These are phyloP conservation scores for Cyclura pinguis DNA, from an alignment of 2,797 vertebrate species.

Conservation along the genomic window DNA sequence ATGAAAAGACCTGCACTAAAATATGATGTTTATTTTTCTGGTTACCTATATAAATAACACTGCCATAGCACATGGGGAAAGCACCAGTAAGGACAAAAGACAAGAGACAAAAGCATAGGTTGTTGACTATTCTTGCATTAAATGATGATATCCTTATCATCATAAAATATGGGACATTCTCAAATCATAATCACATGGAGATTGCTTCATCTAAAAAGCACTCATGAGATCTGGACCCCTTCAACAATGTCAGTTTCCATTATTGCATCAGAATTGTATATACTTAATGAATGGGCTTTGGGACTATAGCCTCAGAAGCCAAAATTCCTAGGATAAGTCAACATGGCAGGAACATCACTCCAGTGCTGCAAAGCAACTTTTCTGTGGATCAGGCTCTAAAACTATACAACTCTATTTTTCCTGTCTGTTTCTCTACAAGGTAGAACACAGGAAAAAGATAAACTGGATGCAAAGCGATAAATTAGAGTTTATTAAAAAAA, in stretches of 20 bases:
- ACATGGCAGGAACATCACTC: neutral
- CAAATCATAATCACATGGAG: neutral
- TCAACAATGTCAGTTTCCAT: neutral
- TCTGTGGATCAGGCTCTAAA: neutral
- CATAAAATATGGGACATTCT: neutral
- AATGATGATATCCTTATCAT: neutral
- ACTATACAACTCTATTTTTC: neutral
- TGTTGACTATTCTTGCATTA: neutral
- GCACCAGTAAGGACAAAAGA: neutral
- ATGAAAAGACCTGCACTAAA: neutral
- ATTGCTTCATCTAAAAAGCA: neutral
- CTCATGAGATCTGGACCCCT: neutral
- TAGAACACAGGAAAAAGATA: neutral
- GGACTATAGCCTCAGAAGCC: neutral
- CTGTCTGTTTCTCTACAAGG: neutral
- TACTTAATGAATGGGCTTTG: neutral
- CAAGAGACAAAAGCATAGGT: neutral
- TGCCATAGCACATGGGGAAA: neutral
- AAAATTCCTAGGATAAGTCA: neutral
- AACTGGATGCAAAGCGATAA: slow-evolving; percentile 11
- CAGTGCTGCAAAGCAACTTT: neutral
- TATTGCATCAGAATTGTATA: neutral
- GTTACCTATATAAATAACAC: neutral
- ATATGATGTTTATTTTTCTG: no score
- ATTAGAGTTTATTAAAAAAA: neutral